These are phyloP conservation scores for Orchesella flavescens DNA, from an alignment of 2,888 invertebrate genomes.

Conservation along the genomic window DNA sequence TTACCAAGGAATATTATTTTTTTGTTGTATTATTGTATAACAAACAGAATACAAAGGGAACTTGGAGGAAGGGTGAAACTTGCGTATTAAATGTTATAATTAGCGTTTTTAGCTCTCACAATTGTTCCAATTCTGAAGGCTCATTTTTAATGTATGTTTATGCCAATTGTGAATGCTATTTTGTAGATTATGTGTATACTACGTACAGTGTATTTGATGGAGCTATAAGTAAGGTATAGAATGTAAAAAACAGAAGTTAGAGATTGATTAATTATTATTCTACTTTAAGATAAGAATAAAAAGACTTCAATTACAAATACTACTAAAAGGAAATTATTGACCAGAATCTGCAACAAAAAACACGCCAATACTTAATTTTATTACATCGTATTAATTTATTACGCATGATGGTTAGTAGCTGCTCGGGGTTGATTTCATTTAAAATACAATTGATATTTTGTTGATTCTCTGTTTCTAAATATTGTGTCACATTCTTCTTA, in stretches of 20 bases:
- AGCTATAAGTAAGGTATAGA: background rate
- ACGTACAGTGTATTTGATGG: background rate
- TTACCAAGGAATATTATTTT: no score
- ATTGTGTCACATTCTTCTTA: no score
- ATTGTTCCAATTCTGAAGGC: background rate
- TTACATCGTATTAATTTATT: no score
- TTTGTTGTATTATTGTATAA: background rate
- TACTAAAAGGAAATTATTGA: constrained; percentile 40
- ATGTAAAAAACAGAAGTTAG: background rate
- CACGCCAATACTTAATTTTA: background rate
- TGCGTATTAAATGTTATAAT: no score
- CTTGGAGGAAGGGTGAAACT: background rate
- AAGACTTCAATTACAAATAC: constrained; percentile 38
- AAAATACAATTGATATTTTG: no score
- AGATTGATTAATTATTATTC: background rate
- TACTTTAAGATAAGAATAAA: background rate
- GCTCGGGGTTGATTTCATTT: no score
- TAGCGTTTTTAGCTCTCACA: background rate
- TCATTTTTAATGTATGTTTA: background rate
- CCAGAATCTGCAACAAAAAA: constrained; percentile 25
- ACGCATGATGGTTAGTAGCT: no score
- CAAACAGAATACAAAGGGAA: background rate
- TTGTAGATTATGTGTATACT: background rate
- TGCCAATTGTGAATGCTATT: no score
- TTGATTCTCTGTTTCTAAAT: no score